A percentile compares a stretch with the other conserved stretches of the same genome.
phyloP scores from a whole-genome alignment of 92 coral and sea anemone species.

The Scolanthus callimorphus region DNA sequence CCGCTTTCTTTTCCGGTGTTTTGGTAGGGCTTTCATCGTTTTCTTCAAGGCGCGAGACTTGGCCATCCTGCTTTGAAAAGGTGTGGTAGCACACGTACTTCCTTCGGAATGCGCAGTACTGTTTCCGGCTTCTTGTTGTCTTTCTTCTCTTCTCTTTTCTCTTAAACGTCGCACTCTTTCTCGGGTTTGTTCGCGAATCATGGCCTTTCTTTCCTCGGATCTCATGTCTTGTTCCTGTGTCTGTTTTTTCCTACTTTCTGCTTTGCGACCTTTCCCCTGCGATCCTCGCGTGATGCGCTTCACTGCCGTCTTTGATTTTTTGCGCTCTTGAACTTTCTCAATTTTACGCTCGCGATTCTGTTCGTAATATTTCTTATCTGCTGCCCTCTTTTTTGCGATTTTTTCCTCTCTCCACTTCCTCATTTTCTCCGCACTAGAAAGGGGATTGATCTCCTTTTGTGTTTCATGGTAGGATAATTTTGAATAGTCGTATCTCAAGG shows the following conservation, averaged over 20 bases:
- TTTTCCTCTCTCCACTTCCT: constrained; percentile 9
- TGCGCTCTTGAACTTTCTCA: constrained; percentile 17
- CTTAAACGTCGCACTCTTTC: constrained; percentile 20
- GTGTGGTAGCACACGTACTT: constrained; percentile 24
- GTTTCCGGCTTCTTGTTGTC: constrained; percentile 7
- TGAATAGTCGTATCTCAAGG: too few relatives aligned
- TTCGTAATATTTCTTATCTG: constrained; percentile 19
- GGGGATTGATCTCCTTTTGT: constrained; percentile 3
- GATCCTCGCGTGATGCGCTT: constrained; percentile 15
- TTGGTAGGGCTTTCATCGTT: neutral
- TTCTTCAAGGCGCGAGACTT: constrained; percentile 2
- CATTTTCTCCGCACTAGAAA: constrained; percentile 10
- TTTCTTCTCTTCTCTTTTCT: constrained; percentile 21
- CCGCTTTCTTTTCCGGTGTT: constrained; percentile 1
- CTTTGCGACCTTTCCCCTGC: constrained; percentile 7
- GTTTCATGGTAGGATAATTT: too few relatives aligned
- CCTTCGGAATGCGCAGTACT: constrained; percentile 9
- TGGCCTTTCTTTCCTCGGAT: constrained; percentile 20
- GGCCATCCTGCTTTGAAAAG: constrained; percentile 4
- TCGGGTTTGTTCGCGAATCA: constrained; percentile 18
- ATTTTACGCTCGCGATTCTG: constrained; percentile 14
- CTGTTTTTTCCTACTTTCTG: constrained; percentile 6
- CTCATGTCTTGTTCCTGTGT: constrained; percentile 5
- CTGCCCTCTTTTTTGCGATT: constrained; percentile 6
- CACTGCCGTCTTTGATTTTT: constrained; percentile 12